phyloP scores from a whole-genome alignment of 1,140 invertebrate species.

The Macrobrachium rosenbergii region DNA sequence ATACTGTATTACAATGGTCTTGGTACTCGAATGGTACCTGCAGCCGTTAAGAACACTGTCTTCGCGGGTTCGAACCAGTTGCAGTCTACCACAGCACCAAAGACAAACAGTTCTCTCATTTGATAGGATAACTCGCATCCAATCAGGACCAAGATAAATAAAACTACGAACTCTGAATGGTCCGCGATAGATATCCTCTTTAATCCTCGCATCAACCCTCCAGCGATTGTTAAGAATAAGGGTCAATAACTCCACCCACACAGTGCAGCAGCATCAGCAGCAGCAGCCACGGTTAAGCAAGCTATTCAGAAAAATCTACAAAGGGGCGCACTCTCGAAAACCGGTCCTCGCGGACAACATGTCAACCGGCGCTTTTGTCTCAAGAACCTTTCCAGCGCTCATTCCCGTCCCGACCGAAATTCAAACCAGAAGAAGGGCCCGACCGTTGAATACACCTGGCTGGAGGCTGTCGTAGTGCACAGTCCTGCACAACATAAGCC shows the following conservation, averaged over 20 bases:
- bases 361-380: slow-evolving; percentile 11
- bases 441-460: slow-evolving; percentile 25
- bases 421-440: slow-evolving; percentile 11
- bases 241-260: slow-evolving; percentile 4
- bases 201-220: too few relatives aligned
- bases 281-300: slow-evolving; percentile 3
- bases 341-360: slow-evolving; percentile 10
- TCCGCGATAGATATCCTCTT: too few relatives aligned
- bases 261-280: background rate
- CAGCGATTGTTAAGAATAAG: background rate
- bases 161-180: too few relatives aligned
- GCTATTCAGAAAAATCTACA: slow-evolving; percentile 25
- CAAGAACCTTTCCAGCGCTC: background rate
- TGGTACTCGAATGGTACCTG: too few relatives aligned
- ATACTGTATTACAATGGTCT: too few relatives aligned
- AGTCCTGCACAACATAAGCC: too few relatives aligned
- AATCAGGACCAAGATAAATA: too few relatives aligned
- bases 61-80: too few relatives aligned
- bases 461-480: background rate
- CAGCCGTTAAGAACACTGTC: too few relatives aligned
- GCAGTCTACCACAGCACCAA: too few relatives aligned
- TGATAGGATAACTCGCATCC: too few relatives aligned
- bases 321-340: slow-evolving; percentile 1
- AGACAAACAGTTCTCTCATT: too few relatives aligned
- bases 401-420: background rate